Evolutionary conservation across 1,140 invertebrate genomes (phyloP).

Genomic region (Drosophila rhopaloa): DNA sequence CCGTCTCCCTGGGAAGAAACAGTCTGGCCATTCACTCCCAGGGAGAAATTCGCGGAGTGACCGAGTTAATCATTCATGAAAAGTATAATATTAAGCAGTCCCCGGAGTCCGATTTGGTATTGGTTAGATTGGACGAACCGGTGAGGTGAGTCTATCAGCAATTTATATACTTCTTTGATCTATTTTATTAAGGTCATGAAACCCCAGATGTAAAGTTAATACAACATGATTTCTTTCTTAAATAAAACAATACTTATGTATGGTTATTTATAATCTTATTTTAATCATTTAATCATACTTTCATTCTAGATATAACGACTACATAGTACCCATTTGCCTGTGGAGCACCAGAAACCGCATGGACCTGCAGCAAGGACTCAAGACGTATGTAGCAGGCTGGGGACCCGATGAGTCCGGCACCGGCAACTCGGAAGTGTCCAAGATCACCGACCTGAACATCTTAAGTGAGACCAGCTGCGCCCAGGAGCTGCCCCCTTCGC

Average conservation of each 20-base stretch:
- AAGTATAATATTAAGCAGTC: conserved; percentile 76
- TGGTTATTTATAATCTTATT: too few relatives aligned
- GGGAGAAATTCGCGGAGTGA: conserved; percentile 74
- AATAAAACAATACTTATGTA: too few relatives aligned
- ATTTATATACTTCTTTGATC: too few relatives aligned
- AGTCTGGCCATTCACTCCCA: conserved; percentile 71
- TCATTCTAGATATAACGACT: conserved; percentile 67
- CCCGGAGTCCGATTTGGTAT: conserved; percentile 86
- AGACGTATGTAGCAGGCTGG: conserved; percentile 86
- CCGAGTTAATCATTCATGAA: conserved; percentile 83
- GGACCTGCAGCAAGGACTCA: conserved; percentile 41
- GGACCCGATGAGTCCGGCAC: conserved; percentile 86
- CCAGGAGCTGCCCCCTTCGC: conserved; percentile 56
- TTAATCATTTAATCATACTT: too few relatives aligned
- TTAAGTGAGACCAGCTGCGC: conserved; percentile 87
- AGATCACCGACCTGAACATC: conserved; percentile 86
- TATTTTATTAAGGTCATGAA: too few relatives aligned
- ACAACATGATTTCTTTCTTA: too few relatives aligned
- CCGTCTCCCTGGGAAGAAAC: conserved; percentile 84
- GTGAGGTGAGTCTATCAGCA: conserved; percentile 32
- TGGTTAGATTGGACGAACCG: conserved; percentile 75
- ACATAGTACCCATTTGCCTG: conserved; percentile 86
- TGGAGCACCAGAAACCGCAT: conserved; percentile 83
- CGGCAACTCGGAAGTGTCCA: conserved; percentile 85
- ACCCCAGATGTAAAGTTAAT: too few relatives aligned